These are phyloP conservation scores for Sylvilagus floridanus DNA, from an alignment of 2,797 vertebrate genomes.

Conservation along the genomic window DNA sequence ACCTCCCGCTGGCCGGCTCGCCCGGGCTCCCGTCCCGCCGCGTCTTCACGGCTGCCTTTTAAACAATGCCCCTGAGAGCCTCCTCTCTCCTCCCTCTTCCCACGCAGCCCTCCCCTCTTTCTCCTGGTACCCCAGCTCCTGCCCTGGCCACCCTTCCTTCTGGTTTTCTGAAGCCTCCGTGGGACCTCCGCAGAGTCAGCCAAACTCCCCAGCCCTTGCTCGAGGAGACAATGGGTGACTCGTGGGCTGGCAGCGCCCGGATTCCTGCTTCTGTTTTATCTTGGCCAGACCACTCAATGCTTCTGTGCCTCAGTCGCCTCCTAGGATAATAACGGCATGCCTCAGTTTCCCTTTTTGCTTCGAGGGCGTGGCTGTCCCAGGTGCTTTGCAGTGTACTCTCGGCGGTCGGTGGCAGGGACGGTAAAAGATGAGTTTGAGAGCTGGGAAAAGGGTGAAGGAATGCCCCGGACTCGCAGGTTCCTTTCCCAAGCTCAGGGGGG, in stretches of 20 bases:
- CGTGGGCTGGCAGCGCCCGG: not conserved
- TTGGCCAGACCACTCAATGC: not conserved
- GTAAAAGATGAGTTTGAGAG: not conserved
- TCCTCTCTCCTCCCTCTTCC: not conserved
- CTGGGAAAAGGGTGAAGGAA: not conserved
- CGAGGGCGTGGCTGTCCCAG: not conserved
- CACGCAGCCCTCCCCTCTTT: not conserved
- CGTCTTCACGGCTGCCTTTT: not conserved
- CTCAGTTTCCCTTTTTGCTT: not conserved
- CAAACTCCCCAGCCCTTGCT: not conserved
- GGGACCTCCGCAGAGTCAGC: not conserved
- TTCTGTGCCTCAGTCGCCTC: slow-evolving; percentile 44
- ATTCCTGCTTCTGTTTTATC: not conserved
- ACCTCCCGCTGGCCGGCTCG: not conserved
- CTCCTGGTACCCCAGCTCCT: not conserved
- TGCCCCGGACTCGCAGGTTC: not conserved
- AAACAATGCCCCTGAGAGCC: not conserved
- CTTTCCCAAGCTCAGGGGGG: not conserved
- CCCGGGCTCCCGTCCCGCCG: not conserved
- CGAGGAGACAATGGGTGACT: not conserved
- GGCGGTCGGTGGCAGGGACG: not conserved
- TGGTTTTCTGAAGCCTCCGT: not conserved
- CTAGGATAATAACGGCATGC: not conserved
- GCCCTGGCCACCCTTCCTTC: not conserved
- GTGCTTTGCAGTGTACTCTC: not conserved